Percentiles rank a stretch among this genome's conserved stretches.
Evolutionary conservation across 2,113 vertebrate species (phyloP).

Genomic region (Laterallus jamaicensis): DNA sequence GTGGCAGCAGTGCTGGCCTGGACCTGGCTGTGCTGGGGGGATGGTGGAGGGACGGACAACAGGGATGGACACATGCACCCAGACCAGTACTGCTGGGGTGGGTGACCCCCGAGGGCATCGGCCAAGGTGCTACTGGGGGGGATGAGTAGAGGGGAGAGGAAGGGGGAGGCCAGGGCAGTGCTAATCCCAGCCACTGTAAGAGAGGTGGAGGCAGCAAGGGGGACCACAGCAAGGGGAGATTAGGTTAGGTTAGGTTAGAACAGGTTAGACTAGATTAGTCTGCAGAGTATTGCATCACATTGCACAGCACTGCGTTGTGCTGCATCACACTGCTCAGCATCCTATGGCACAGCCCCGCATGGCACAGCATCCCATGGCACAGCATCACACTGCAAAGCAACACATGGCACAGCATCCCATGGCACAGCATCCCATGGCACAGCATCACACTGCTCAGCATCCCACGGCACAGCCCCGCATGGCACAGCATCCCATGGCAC

Average conservation of each 20-base stretch:
- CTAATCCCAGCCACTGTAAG: too few species aligned
- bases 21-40: background rate
- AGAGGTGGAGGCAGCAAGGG: background rate
- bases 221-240: background rate
- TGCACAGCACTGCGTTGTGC: background rate
- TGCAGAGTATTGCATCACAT: background rate
- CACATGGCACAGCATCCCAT: too few species aligned
- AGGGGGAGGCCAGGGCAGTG: background rate
- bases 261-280: too few species aligned
- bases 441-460: background rate
- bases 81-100: accelerated
- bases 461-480: too few species aligned
- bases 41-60: background rate
- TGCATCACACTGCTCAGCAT: background rate
- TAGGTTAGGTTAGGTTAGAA: too few species aligned
- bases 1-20: accelerated
- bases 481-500: too few species aligned
- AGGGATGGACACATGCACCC: too few species aligned
- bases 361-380: too few species aligned
- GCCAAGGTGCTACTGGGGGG: accelerated
- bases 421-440: too few species aligned
- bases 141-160: background rate
- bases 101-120: background rate
- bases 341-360: background rate
- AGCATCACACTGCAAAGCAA: background rate